These are phyloP conservation scores for Bruchidius siliquastri DNA, from an alignment of 2,888 invertebrate species.

Conservation along the genomic window DNA sequence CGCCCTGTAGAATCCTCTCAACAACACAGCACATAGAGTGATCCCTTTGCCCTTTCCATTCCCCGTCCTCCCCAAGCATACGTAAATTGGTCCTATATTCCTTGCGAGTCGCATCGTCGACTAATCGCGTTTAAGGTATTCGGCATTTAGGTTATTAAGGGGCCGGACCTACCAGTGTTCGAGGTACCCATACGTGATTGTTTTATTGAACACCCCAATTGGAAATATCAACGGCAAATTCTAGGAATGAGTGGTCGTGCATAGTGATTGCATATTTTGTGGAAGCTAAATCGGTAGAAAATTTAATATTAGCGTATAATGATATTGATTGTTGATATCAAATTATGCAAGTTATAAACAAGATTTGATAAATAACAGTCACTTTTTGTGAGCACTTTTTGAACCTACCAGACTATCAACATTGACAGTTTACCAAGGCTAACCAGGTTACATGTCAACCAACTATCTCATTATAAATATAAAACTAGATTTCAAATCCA, in stretches of 20 bases:
- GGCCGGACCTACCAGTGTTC: constrained; percentile 1
- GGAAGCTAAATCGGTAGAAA: too few species aligned
- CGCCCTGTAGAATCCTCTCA: not conserved
- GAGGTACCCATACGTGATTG: constrained; percentile 2
- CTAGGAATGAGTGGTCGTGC: not conserved
- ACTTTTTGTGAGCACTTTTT: too few species aligned
- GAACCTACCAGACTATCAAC: too few species aligned
- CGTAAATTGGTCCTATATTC: constrained; percentile 24
- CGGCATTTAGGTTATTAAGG: constrained; percentile 23
- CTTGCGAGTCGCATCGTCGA: not conserved
- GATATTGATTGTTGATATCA: too few species aligned
- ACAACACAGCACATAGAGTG: not conserved
- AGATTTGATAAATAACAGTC: too few species aligned
- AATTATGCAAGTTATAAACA: too few species aligned
- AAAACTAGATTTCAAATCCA: too few species aligned
- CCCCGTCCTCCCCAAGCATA: constrained; percentile 17
- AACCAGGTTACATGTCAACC: too few species aligned
- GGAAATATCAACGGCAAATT: not conserved
- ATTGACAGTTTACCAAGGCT: too few species aligned
- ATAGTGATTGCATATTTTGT: not conserved
- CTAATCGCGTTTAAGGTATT: constrained; percentile 30
- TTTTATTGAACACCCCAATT: not conserved
- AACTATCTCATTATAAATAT: too few species aligned
- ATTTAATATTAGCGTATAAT: too few species aligned
- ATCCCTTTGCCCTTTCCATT: not conserved